Conservation (phyloP, 1,140 invertebrate genomes). For the Centruroides sculpturatus region DNA sequence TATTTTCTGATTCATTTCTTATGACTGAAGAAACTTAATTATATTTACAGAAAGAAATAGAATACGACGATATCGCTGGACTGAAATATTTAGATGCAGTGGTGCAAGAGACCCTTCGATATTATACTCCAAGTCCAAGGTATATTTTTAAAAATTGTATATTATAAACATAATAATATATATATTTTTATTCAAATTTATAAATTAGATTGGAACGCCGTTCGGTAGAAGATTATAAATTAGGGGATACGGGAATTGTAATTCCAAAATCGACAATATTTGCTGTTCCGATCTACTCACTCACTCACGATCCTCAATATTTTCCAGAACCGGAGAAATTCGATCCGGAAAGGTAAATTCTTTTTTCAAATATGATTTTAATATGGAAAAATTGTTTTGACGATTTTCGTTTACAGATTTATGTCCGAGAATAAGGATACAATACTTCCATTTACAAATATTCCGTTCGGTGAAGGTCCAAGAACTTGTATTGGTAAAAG, state of each 20-base stretch:
- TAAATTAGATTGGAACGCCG: not conserved
- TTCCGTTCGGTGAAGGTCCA: not conserved
- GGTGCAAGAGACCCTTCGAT: conserved; percentile 45
- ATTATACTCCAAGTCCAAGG: conserved; percentile 35
- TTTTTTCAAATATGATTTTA: no score
- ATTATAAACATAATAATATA: no score
- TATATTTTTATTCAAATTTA: no score
- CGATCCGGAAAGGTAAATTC: conserved; percentile 32
- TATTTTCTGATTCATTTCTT: no score
- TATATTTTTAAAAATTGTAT: no score
- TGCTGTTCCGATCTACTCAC: conserved; percentile 32
- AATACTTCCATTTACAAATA: not conserved
- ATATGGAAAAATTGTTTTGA: not conserved
- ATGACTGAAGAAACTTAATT: no score
- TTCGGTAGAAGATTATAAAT: conserved; percentile 5
- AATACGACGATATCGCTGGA: not conserved
- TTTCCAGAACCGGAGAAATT: conserved; percentile 42
- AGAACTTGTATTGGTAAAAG: not conserved
- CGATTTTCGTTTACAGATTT: conserved; percentile 17
- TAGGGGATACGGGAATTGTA: conserved; percentile 8
- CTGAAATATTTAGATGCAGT: conserved; percentile 13
- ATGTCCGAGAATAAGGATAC: not conserved
- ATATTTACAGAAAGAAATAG: not conserved
- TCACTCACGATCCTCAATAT: conserved; percentile 41
- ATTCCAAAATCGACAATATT: conserved; percentile 30